Evolutionary conservation across 2,113 vertebrate genomes (phyloP), one percentile per base, ranked within the genome.

Genomic region (Scartelaos histophorus): DNA sequence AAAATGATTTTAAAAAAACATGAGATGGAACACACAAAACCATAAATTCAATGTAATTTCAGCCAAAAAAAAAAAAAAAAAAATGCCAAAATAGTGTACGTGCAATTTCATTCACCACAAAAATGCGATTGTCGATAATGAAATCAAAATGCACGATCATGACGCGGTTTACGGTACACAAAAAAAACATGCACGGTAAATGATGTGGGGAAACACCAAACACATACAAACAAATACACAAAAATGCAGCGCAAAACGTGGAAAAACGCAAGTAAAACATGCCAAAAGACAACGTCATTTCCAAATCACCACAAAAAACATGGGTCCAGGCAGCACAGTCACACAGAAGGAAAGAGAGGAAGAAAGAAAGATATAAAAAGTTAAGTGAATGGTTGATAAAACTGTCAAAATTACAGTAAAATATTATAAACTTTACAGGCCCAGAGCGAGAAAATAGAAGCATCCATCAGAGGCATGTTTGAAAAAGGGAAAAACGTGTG

Each of bases 311-410:
- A 57, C 10, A 38, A 9, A 54, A 61, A 34, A 64, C 60, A 64
- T 9, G 29, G 11, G 3, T 38, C 61, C 61, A 64, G 61, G 34
- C 29, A 68, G 46, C 13, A 25, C 22, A 24, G 21, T 65, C 19
- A 19, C 24, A 49, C 24, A 51, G 7, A 88, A 34, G 82, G 9
- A 64, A 2, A 66, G 13, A 56, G 56, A 78, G 76, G 81, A 35
- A 84, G 24, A 66, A 67, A 81, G 22, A 69, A 74, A 62, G 71
- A 67, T 56, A 72, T 1, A 72, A 58, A 82, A 83, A 9, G 51
- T 67, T 72, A 56, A 72, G 47, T 64, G 57, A 64, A 43, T n/a
- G 11, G 34, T 64, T 58, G 43, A 17, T 70, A 24, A 9, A 56
- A 1, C 24, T 43, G 34, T 64, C 61, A 43, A 43, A n/a, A 64